Evolutionary conservation across 2,797 vertebrate genomes (phyloP).

Genomic region (Schizopygopsis pylzovi): DNA sequence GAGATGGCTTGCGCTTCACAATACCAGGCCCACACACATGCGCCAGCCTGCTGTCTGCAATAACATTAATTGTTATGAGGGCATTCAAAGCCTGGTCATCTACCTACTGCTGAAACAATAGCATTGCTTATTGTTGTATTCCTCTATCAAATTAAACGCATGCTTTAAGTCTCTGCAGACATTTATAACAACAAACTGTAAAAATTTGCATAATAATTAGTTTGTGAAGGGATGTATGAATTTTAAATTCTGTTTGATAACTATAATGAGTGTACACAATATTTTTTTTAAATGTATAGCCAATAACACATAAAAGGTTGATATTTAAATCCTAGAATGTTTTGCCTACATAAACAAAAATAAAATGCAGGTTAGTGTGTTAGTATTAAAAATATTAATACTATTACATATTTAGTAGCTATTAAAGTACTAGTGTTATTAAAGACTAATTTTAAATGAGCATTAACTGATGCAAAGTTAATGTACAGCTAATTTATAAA

Average conservation of each 20-base stretch:
- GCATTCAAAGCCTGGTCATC: neutral
- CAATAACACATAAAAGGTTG: neutral
- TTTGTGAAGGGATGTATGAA: neutral
- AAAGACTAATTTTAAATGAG: neutral
- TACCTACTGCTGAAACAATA: neutral
- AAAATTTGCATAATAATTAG: neutral
- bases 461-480: neutral
- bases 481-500: neutral
- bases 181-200: neutral
- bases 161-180: neutral
- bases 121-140: neutral
- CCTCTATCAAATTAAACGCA: neutral
- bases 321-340: neutral
- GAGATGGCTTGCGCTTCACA: neutral
- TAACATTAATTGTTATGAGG: slow-evolving; percentile 28
- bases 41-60: slow-evolving; percentile 13
- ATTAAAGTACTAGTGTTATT: neutral
- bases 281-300: neutral
- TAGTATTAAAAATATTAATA: neutral
- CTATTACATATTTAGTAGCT: neutral
- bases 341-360: neutral
- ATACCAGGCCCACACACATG: slow-evolving; percentile 29
- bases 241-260: neutral
- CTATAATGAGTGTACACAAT: neutral
- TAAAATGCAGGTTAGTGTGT: neutral